Evolutionary conservation across 1,140 invertebrate genomes (phyloP).

Genomic region (Plectus sambesii): DNA sequence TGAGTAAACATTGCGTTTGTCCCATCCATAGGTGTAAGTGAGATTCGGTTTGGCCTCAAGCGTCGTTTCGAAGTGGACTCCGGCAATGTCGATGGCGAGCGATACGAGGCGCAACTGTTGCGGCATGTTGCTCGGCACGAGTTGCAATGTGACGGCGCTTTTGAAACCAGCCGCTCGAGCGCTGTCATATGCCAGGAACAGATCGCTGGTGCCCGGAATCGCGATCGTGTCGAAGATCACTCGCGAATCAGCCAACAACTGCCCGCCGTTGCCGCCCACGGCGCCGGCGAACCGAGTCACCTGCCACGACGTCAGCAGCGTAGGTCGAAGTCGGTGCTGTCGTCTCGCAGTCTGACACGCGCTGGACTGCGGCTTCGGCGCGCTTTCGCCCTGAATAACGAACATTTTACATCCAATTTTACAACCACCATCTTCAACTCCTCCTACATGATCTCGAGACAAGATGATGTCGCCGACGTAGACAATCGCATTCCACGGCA

Average conservation of each 20-base stretch:
- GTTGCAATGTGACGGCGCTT: conserved; percentile 16
- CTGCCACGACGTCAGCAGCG: conserved; percentile 13
- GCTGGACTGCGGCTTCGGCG: too few species aligned
- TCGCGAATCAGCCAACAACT: conserved; percentile 18
- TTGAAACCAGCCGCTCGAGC: conserved; percentile 15
- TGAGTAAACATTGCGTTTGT: conserved; percentile 88
- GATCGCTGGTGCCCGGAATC: conserved; percentile 21
- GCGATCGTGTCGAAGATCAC: conserved; percentile 13
- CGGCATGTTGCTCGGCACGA: conserved; percentile 16
- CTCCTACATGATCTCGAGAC: conserved; percentile 14
- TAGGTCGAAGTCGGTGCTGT: conserved; percentile 4
- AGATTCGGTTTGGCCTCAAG: conserved; percentile 90
- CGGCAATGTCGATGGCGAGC: conserved; percentile 63
- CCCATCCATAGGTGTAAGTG: conserved; percentile 89
- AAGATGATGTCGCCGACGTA: conserved; percentile 46
- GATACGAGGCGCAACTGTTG: conserved; percentile 33
- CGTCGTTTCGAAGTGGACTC: conserved; percentile 72
- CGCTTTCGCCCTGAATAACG: too few species aligned
- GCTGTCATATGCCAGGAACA: conserved; percentile 20
- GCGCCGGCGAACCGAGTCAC: conserved; percentile 8
- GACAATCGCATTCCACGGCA: conserved; percentile 84
- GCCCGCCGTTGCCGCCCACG: conserved; percentile 10
- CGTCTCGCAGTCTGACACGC: too few species aligned
- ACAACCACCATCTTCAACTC: conserved; percentile 1
- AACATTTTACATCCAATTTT: neutral